Base-by-base conservation (phyloP, 1,140 invertebrate species). In the Lethrus apterus region DNA sequence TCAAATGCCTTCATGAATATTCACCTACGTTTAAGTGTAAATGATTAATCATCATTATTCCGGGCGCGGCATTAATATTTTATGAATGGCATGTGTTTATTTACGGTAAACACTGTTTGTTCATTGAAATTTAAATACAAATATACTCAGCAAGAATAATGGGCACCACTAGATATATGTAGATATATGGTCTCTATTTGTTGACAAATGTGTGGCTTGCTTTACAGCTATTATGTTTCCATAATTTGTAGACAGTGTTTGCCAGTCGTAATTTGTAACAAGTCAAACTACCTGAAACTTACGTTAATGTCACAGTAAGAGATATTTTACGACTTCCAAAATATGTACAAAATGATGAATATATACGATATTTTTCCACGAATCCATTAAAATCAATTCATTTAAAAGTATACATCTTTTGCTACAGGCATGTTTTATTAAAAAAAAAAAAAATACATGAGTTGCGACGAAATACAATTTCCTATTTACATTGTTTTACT, bases 41-140 rank as follows among this genome's bases (percentile, higher is more conserved):
- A 63, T 63, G 61, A 63, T 63, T 63, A 63, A 63, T 63, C 58
- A 53, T 59, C 61, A 60, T 63, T 63, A 63, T 57, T 57, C 60
- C 47, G 57, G 56, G 54, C 51, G 49, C 40, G 51, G 46, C 53
- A 57, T 60, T 58, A 60, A 60, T 60, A 57, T 59, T 60, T 60
- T 60, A 60, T 58, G 47, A 58, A 60, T 52, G 55, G 51, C 58
- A 57, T 47, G 55, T 55, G 57, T 60, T 60, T 60, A 57, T 60
- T 59, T 60, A 57, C 53, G 52, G 53, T 42, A 51, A 48, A 54
- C 51, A 55, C 44, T 58, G 52, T 56, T 56, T 58, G 56, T 46
- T 55, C 45, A 44, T 47, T 45, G 50, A 52, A 60, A 55, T 48
- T 54, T 44, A 42, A 42, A 42, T 42, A 42, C 40, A 17, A 42